phyloP scores from a whole-genome alignment of 2,797 vertebrate genomes.

The Phoebastria nigripes region DNA sequence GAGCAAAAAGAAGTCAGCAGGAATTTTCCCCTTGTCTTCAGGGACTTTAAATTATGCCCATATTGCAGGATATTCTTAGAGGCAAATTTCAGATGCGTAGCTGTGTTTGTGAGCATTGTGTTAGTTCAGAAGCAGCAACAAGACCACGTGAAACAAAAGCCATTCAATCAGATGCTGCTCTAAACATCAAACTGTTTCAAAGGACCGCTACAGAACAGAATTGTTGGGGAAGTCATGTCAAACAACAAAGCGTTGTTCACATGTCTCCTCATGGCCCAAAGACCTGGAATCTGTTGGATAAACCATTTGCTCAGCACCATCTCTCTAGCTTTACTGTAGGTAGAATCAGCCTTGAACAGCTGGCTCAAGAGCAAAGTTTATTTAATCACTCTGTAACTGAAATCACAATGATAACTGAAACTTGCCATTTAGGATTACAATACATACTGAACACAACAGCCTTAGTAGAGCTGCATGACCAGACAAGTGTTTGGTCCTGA shows the following conservation, averaged over 20 bases:
- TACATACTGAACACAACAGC: background rate
- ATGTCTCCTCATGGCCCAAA: background rate
- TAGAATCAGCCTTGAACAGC: background rate
- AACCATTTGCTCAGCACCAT: background rate
- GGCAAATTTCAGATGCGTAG: background rate
- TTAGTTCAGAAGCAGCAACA: background rate
- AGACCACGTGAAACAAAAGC: background rate
- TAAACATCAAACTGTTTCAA: background rate
- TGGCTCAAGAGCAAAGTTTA: background rate
- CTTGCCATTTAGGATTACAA: background rate
- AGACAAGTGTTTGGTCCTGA: background rate
- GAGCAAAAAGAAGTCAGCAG: background rate
- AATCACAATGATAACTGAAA: background rate
- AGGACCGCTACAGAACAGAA: background rate
- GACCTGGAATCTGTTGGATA: background rate
- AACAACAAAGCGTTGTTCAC: background rate
- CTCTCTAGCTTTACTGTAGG: background rate
- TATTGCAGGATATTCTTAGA: background rate
- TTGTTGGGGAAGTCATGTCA: fast-evolving
- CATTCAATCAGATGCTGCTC: background rate
- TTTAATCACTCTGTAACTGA: background rate
- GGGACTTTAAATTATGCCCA: background rate
- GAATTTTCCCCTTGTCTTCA: background rate
- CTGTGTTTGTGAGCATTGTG: background rate
- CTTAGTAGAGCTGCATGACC: background rate